A percentile compares a stretch with the other conserved stretches of the same genome.
Conservation (phyloP, 2,888 invertebrate genomes). For the Noctuana brunneofusca region DNA sequence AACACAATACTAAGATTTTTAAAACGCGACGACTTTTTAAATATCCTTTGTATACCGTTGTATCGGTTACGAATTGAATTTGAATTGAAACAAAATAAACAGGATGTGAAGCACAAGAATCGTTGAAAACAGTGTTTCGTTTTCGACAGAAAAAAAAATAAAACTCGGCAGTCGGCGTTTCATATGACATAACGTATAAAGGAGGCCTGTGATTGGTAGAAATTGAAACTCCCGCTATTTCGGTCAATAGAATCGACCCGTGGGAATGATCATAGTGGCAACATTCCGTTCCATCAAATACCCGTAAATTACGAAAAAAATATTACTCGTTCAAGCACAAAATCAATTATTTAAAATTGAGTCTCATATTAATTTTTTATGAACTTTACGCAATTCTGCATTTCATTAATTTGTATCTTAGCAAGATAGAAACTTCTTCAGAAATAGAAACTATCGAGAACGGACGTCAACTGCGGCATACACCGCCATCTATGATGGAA, state of each 20-base stretch:
- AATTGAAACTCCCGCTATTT: constrained; percentile 63
- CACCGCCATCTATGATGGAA: neutral
- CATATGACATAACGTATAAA: constrained; percentile 57
- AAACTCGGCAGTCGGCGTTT: constrained; percentile 45
- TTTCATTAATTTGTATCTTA: no score
- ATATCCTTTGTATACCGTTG: constrained; percentile 53
- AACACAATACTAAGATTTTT: constrained; percentile 49
- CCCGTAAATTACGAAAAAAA: neutral
- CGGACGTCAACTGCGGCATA: neutral
- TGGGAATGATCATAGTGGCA: constrained; percentile 36
- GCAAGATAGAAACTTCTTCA: no score
- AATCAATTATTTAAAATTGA: neutral
- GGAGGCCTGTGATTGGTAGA: constrained; percentile 61
- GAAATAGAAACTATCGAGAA: no score
- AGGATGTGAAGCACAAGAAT: constrained; percentile 46
- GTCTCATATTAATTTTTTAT: neutral
- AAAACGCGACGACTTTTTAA: constrained; percentile 49
- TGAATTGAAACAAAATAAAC: constrained; percentile 54
- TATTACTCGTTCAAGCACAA: neutral
- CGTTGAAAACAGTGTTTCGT: constrained; percentile 39
- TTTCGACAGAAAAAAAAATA: constrained; percentile 38
- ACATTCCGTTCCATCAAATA: neutral
- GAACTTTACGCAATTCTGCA: no score
- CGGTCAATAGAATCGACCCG: constrained; percentile 50
- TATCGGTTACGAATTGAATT: constrained; percentile 64